Evolutionary conservation across 2,888 invertebrate genomes (phyloP).

Genomic region (Eurois occulta): DNA sequence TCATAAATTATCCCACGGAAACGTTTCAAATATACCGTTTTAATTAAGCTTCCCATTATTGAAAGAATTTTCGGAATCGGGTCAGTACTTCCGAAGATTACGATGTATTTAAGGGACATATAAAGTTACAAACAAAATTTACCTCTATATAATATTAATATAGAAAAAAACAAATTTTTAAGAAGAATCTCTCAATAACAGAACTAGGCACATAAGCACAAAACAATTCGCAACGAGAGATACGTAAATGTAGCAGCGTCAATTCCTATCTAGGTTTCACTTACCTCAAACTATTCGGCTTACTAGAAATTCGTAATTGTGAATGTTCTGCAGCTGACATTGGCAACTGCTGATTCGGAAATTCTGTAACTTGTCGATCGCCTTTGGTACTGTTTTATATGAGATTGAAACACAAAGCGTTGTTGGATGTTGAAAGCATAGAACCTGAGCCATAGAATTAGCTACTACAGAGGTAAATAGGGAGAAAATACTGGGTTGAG

Average conservation of each 20-base stretch:
- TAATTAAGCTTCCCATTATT: too few relatives aligned
- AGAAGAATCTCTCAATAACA: neutral
- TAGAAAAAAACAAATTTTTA: neutral
- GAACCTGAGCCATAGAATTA: neutral
- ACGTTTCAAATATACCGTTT: too few relatives aligned
- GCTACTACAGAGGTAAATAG: neutral
- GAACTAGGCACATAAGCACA: neutral
- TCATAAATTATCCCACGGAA: too few relatives aligned
- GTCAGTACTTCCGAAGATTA: neutral
- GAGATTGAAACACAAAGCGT: neutral
- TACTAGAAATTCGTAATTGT: constrained; percentile 19
- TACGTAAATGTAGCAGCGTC: constrained; percentile 45
- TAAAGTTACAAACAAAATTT: too few relatives aligned
- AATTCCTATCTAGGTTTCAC: constrained; percentile 45
- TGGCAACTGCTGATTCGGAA: constrained; percentile 26
- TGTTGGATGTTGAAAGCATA: neutral
- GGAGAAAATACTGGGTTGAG: neutral
- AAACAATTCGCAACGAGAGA: constrained; percentile 37
- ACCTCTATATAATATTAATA: accelerated
- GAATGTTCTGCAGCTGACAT: constrained; percentile 32
- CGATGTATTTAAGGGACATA: too few relatives aligned
- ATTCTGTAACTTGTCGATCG: constrained; percentile 15
- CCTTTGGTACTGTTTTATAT: neutral
- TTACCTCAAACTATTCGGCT: constrained; percentile 38
- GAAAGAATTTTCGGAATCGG: too few relatives aligned